Evolutionary conservation across 2,797 vertebrate genomes (phyloP), one percentile per base, ranked within the genome.

Genomic region (Amniataba percoides): DNA sequence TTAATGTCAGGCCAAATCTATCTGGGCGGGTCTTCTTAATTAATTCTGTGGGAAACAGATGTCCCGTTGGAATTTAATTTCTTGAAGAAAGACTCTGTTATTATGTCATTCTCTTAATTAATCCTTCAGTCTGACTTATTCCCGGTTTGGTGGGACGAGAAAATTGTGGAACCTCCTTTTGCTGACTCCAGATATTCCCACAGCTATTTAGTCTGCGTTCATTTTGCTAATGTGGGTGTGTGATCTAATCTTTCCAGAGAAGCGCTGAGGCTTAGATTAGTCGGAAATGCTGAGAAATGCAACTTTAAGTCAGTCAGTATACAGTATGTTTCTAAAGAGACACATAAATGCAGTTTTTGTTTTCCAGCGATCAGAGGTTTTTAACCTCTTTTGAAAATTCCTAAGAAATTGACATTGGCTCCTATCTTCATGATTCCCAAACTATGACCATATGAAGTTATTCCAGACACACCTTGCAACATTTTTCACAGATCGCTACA

Each of bases 171-270:
- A 9, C 16, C 13, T 40, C 11, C 1, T 34, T 74, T 49, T 75
- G 57, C 63, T 70, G 65, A 79, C 39, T 77, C 0, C 57, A 80
- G 11, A 74, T 74, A 57, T 77, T 82, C 65, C 62, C 27, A 52
- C 53, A 86, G 53, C 49, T 66, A 72, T 77, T 83, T 53, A 46
- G 55, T 67, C 43, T 59, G 55, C 48, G 39, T 79, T 68, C 52
- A 77, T 45, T 66, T 74, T 88, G 64, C 34, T 8, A 1, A 46
- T 61, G 13, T 49, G 36, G 34, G 39, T 42, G 36, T 42, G 31
- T 70, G 53, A 80, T 79, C n/a, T 78, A n/a, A 66, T 85, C 62
- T 78, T 86, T 84, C 57, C 65, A 69, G 21, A 60, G 51, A 60
- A 59, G 55, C 1, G 0, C 31, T 25, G 18, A 65, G 19, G 49